Base-by-base conservation (phyloP, 2,797 vertebrate genomes). In the Sebastes miniatus region DNA sequence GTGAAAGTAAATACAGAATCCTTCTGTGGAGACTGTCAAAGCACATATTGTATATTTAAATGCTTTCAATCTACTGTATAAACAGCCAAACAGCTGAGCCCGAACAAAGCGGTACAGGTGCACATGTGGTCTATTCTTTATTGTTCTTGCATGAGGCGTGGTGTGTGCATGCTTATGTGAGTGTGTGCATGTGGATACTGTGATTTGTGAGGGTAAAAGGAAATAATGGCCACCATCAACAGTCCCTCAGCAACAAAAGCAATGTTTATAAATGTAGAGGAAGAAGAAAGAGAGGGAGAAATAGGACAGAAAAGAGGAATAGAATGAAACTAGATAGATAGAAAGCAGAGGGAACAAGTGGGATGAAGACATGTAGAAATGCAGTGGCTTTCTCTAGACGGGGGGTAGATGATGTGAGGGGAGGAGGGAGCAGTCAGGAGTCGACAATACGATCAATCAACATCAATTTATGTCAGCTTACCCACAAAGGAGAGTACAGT, bases 401-500 rank as follows among this genome's bases (percentile, higher is more conserved):
- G 27, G 56, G 8, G 68, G 32, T 16, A 3, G 52, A 36, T 32
- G 64, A 13, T 18, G 16, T 1, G 11, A 57, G 9, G 16, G 47
- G 25, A 59, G 13, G 39, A 9, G 20, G 61, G 50, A 4, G 69
- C 0, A 1, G 50, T 58, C n/a, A 20, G 69, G 63, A 80, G 67
- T 64, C 36, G 43, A 59, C 77, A n/a, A 59, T 66, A 13, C 6
- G 24, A 91, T 91, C 84, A 89, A 80, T 86, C 86, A 76, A 59
- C 87, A 85, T 88, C 86, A 80, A 82, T 85, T 87, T 69, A 67
- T 76, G 86, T 87, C 84, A 31, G 59, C 68, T 61, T 68, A 39
- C 69, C 72, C 77, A 81, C 73, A 77, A 74, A 70, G 83, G 57
- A 1, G 65, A 77, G 80, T 69, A 63, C 68, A 75, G 76, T 47